Evolutionary conservation across 2,113 vertebrate species (phyloP).

Genomic region (Numenius arquata): DNA sequence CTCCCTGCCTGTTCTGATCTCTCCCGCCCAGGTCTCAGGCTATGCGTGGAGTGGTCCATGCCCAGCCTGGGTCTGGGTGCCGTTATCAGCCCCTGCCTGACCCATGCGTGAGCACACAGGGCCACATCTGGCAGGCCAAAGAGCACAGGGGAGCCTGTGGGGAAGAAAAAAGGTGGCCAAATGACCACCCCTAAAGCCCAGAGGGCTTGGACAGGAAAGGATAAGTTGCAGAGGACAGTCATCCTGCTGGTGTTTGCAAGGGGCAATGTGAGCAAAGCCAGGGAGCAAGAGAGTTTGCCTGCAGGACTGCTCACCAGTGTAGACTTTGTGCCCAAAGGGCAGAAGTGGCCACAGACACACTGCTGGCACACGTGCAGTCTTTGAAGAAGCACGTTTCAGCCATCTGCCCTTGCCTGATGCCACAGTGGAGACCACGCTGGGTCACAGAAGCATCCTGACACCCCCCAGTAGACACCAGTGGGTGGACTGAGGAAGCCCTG

Average conservation of each 20-base stretch:
- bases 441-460: not conserved
- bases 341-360: not conserved
- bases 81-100: not conserved
- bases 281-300: not conserved
- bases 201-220: not conserved
- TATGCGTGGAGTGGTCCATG: accelerated
- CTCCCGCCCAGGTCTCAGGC: not conserved
- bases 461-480: not conserved
- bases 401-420: not conserved
- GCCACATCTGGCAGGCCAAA: not conserved
- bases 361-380: accelerated
- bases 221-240: not conserved
- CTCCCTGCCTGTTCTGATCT: not conserved
- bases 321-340: accelerated
- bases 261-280: accelerated
- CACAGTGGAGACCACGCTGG: accelerated
- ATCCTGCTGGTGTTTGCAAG: not conserved
- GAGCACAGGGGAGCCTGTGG: accelerated
- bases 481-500: not conserved
- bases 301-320: accelerated
- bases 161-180: not conserved
- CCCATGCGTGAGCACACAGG: accelerated
- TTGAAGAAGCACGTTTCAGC: not conserved
- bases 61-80: too few species aligned
- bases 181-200: not conserved